Percentiles rank a stretch among this genome's conserved stretches.
Evolutionary conservation across 2,113 vertebrate species (phyloP).

Genomic region (Syngnathoides biaculeatus): DNA sequence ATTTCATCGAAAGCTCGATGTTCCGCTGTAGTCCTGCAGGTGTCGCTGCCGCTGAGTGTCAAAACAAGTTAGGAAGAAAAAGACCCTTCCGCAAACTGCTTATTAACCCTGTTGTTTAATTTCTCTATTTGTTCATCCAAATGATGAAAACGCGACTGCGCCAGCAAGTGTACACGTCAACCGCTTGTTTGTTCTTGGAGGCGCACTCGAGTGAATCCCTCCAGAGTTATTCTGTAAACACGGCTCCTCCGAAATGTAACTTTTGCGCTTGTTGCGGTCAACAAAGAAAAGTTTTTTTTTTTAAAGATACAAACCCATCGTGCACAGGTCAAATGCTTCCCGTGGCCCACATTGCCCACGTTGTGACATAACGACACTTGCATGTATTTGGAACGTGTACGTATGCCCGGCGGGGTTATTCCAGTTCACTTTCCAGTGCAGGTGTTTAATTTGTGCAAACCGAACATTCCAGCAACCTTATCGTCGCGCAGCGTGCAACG

Average conservation of each 20-base stretch:
- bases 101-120: no score
- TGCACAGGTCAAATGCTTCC: conserved; percentile 38
- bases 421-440: neutral
- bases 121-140: neutral
- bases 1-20: no score
- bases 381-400: neutral
- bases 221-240: conserved; percentile 50
- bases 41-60: no score
- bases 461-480: conserved; percentile 10
- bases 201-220: conserved; percentile 19
- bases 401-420: neutral
- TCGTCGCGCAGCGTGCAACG: neutral
- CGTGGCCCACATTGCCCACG: conserved; percentile 53
- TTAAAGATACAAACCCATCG: neutral
- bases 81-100: no score
- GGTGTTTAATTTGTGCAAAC: neutral
- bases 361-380: conserved; percentile 6
- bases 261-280: conserved; percentile 18
- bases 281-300: conserved; percentile 15
- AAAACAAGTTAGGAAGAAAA: no score
- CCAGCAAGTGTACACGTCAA: neutral
- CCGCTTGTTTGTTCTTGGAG: conserved; percentile 46
- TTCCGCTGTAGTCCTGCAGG: no score
- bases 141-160: neutral
- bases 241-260: conserved; percentile 26